Percentiles rank a stretch among this genome's conserved stretches.
These are phyloP conservation scores for Tiliacea aurago DNA, from an alignment of 2,888 invertebrate species.

Conservation along the genomic window DNA sequence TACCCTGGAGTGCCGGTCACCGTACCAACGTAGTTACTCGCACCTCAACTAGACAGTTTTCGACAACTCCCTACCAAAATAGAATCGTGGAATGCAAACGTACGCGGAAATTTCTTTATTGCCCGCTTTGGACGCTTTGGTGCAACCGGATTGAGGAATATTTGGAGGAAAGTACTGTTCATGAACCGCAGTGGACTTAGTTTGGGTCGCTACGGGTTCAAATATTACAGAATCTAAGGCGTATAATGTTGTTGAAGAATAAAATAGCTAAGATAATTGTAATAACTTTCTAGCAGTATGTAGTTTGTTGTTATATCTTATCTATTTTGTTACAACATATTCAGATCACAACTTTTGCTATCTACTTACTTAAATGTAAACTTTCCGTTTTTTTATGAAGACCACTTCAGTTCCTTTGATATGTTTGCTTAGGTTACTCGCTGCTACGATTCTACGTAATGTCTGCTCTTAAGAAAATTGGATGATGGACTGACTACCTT, in stretches of 20 bases:
- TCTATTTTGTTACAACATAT: neutral
- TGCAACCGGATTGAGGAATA: conserved; percentile 20
- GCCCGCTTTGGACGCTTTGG: conserved; percentile 33
- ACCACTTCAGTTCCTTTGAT: conserved; percentile 2
- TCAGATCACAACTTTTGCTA: neutral
- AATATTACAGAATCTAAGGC: neutral
- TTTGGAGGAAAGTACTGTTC: conserved; percentile 32
- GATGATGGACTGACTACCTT: neutral
- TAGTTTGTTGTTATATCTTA: neutral
- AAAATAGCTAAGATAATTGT: neutral
- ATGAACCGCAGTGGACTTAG: neutral
- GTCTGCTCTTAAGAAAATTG: neutral
- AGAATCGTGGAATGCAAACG: conserved; percentile 47
- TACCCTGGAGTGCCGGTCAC: conserved; percentile 64
- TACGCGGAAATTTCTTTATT: conserved; percentile 54
- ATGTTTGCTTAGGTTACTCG: conserved; percentile 2
- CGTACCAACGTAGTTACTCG: conserved; percentile 59
- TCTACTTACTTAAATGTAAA: neutral
- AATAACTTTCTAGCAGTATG: too few relatives aligned
- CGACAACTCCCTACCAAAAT: conserved; percentile 56
- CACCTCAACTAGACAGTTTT: conserved; percentile 59
- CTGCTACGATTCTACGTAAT: neutral
- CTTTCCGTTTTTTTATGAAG: neutral
- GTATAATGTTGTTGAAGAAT: neutral
- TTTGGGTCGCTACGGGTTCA: neutral